phyloP scores from a whole-genome alignment of 2,888 invertebrate genomes.

The Tromatobia lineatoria region DNA sequence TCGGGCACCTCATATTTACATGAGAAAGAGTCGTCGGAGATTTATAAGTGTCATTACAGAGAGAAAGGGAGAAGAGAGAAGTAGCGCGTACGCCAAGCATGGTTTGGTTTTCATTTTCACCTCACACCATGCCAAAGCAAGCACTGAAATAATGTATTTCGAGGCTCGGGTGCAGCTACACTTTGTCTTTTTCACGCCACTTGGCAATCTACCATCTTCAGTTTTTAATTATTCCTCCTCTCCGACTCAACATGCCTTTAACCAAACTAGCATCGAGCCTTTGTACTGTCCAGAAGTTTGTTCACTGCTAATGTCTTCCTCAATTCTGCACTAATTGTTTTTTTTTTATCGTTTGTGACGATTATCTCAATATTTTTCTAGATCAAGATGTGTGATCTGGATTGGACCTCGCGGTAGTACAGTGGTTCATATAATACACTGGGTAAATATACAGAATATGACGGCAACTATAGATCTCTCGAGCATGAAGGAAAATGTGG shows the following conservation, averaged over 20 bases:
- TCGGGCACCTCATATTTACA: slow-evolving; percentile 76
- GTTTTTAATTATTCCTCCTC: slow-evolving; percentile 46
- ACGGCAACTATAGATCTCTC: neutral
- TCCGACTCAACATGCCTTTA: neutral
- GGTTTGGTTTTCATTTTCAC: slow-evolving; percentile 49
- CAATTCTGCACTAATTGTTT: neutral
- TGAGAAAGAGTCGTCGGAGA: slow-evolving; percentile 77
- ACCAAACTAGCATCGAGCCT: slow-evolving; percentile 23
- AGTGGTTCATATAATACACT: neutral
- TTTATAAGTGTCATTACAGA: slow-evolving; percentile 77
- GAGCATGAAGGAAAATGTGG: neutral
- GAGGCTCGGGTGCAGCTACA: slow-evolving; percentile 50
- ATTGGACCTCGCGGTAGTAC: neutral
- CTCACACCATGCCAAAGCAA: slow-evolving; percentile 25
- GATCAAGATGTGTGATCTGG: neutral
- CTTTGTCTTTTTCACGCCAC: slow-evolving; percentile 64
- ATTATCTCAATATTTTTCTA: neutral
- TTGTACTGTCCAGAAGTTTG: neutral
- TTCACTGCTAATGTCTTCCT: neutral
- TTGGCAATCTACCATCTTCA: slow-evolving; percentile 58
- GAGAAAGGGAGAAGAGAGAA: slow-evolving; percentile 50
- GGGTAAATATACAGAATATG: neutral
- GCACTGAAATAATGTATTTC: slow-evolving; percentile 54
- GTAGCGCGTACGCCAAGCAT: slow-evolving; percentile 47
- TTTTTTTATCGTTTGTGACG: neutral